Conservation (phyloP, 37 sponge, comb jelly and placozoan genomes). For the Haliclona indistincta region DNA sequence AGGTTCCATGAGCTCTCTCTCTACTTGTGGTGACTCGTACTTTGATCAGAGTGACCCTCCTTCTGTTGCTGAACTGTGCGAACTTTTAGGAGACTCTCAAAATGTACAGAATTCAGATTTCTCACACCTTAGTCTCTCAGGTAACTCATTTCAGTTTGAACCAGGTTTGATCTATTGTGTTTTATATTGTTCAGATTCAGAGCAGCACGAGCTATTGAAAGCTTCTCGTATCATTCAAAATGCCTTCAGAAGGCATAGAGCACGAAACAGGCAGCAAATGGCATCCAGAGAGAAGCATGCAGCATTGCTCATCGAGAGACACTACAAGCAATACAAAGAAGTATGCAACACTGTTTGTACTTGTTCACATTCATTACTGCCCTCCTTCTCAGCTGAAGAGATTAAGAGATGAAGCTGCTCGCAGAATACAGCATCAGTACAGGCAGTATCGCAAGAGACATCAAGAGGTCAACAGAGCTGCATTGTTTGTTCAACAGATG, state of each 20-base stretch:
- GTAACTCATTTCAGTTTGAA: background rate
- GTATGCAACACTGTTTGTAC: conserved; percentile 6
- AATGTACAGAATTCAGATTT: conserved; percentile 53
- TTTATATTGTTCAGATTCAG: conserved; percentile 21
- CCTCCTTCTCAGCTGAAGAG: conserved; percentile 17
- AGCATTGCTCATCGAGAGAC: conserved; percentile 53
- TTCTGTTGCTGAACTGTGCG: conserved; percentile 59
- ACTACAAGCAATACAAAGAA: conserved; percentile 58
- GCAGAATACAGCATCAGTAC: conserved; percentile 54
- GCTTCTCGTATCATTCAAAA: conserved; percentile 54
- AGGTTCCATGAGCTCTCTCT: conserved; percentile 38
- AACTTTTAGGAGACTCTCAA: conserved; percentile 58
- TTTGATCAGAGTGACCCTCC: conserved; percentile 40
- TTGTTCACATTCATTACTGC: background rate
- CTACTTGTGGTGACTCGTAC: conserved; percentile 33
- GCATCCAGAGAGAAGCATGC: conserved; percentile 45
- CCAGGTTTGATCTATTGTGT: background rate
- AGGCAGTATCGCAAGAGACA: conserved; percentile 32
- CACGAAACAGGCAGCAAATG: conserved; percentile 1
- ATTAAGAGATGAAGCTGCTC: conserved; percentile 38
- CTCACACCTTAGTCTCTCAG: conserved; percentile 50
- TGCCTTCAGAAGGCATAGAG: conserved; percentile 59
- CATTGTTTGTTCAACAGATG: conserved; percentile 59
- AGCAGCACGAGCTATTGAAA: conserved; percentile 57
- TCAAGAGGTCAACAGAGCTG: conserved; percentile 48